Evolutionary conservation across 2,888 invertebrate species (phyloP).

Genomic region (Thelaira solivaga): DNA sequence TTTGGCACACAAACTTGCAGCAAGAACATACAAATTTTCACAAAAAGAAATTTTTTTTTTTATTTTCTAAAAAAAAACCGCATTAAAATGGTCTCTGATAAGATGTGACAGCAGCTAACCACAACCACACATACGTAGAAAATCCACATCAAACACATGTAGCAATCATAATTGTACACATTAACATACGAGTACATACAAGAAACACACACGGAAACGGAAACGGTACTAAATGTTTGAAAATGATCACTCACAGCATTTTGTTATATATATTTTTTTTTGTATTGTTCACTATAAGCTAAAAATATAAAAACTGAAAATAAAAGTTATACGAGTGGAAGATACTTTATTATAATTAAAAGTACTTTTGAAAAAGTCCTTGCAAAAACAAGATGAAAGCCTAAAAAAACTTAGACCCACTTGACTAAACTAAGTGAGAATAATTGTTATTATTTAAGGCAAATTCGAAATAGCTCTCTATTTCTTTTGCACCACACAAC

Average conservation of each 20-base stretch:
- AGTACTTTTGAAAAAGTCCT: background rate
- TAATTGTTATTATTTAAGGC: too few species aligned
- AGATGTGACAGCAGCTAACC: background rate
- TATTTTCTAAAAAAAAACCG: background rate
- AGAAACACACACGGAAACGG: too few species aligned
- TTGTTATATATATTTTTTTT: too few species aligned
- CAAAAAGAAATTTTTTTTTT: background rate
- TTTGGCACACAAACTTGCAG: slow-evolving; percentile 25
- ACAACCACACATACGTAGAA: background rate
- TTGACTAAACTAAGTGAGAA: too few species aligned
- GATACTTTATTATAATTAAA: slow-evolving; percentile 20
- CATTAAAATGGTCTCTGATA: background rate
- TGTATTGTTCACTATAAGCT: background rate
- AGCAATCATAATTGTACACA: background rate
- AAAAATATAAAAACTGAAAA: background rate
- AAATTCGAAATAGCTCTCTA: too few species aligned
- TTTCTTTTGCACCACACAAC: too few species aligned
- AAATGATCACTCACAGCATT: slow-evolving; percentile 7
- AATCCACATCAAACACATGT: background rate
- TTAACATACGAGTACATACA: too few species aligned
- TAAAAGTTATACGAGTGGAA: background rate
- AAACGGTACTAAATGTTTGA: slow-evolving; percentile 37
- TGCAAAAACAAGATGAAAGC: too few species aligned
- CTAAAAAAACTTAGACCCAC: too few species aligned
- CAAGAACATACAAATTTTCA: too few species aligned